A percentile compares a stretch with the other conserved stretches of the same genome.
These are phyloP conservation scores for Cyanoderma ruficeps DNA, from an alignment of 2,113 vertebrate species.

Conservation along the genomic window DNA sequence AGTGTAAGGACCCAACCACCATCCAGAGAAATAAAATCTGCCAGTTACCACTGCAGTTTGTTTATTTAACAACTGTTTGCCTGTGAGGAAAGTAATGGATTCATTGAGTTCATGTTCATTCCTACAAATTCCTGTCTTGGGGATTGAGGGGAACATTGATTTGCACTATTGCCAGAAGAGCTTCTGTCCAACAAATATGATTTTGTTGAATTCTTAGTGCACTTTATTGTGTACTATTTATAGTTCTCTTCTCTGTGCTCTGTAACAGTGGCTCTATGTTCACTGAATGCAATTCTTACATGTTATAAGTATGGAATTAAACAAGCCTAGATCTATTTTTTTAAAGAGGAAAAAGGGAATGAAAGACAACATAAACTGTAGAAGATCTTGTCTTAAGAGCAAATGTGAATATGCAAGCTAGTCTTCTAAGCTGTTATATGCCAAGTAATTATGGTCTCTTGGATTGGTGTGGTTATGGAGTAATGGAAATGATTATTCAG, in stretches of 20 bases:
- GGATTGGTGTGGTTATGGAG: slow-evolving; percentile 9
- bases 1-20: not conserved
- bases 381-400: not conserved
- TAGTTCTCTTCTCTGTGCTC: not conserved
- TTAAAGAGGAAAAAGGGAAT: not conserved
- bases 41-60: not conserved
- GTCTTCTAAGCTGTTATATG: not conserved
- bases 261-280: not conserved
- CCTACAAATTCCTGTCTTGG: not conserved
- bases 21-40: not conserved
- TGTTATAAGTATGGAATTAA: not conserved
- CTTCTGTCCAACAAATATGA: not conserved
- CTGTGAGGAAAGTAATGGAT: not conserved
- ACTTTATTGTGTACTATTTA: not conserved
- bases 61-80: not conserved
- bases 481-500: slow-evolving; percentile 18
- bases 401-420: not conserved
- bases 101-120: slow-evolving; percentile 22
- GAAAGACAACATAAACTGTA: not conserved
- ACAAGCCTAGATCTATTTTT: not conserved
- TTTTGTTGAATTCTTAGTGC: not conserved
- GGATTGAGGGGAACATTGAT: not conserved
- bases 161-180: not conserved
- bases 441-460: not conserved
- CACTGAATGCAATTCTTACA: not conserved